Percentiles rank a stretch among this genome's conserved stretches.
phyloP scores from a whole-genome alignment of 2,113 vertebrate species.

The Apeltes quadracus region DNA sequence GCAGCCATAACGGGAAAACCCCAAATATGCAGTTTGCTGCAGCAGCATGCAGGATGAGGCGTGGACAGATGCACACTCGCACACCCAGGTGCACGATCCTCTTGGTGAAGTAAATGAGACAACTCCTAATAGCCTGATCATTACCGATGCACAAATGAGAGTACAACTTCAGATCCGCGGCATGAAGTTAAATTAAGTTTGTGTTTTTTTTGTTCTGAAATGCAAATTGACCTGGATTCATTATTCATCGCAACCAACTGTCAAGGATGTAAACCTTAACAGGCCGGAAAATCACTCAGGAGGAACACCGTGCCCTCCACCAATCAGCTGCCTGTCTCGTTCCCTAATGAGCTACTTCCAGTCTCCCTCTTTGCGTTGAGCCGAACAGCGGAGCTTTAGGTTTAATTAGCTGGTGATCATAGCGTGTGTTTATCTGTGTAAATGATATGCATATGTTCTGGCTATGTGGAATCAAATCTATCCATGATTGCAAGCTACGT shows the following conservation, averaged over 20 bases:
- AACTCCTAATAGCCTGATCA: neutral
- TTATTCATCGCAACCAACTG: slow-evolving; percentile 38
- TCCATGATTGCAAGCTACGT: slow-evolving; percentile 33
- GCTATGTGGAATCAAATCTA: slow-evolving; percentile 16
- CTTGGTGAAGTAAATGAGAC: neutral
- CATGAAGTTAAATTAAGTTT: slow-evolving; percentile 1
- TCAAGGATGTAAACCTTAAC: slow-evolving; percentile 32
- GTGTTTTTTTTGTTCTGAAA: slow-evolving; percentile 9
- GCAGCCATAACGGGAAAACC: neutral
- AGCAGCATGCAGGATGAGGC: neutral
- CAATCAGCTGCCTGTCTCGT: slow-evolving; percentile 52
- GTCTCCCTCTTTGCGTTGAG: slow-evolving; percentile 62
- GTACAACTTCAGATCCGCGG: neutral
- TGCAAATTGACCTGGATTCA: slow-evolving; percentile 49
- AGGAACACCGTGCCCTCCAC: slow-evolving; percentile 37
- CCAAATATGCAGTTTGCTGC: neutral
- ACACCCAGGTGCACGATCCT: neutral
- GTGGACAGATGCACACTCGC: neutral
- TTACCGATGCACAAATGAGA: neutral
- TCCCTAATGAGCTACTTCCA: slow-evolving; percentile 65
- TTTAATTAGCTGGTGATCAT: slow-evolving; percentile 72
- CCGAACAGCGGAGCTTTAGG: slow-evolving; percentile 57
- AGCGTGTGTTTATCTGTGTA: slow-evolving; percentile 33
- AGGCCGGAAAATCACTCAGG: slow-evolving; percentile 37
- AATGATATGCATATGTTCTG: slow-evolving; percentile 47